Evolutionary conservation across 2,888 invertebrate genomes (phyloP).

Genomic region (Nematopogon swammerdamellus): DNA sequence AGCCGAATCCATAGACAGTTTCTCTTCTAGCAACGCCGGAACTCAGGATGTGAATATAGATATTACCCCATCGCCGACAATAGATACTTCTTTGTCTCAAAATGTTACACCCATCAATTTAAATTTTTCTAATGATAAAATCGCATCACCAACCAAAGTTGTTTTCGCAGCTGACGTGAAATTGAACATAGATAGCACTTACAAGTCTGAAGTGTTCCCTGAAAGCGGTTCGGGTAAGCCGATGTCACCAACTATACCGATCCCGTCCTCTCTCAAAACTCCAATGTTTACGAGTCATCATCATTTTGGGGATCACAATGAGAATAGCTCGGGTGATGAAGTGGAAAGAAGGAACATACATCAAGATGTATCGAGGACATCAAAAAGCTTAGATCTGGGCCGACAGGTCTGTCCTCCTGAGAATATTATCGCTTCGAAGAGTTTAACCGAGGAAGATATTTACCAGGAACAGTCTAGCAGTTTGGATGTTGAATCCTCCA

Average conservation of each 20-base stretch:
- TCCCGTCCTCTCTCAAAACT: conserved; percentile 40
- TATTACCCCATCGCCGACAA: conserved; percentile 31
- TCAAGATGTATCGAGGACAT: conserved; percentile 12
- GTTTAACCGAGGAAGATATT: conserved; percentile 21
- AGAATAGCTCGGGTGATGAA: conserved; percentile 16
- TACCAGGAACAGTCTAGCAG: background rate
- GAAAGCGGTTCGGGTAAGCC: conserved; percentile 12
- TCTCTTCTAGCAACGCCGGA: conserved; percentile 27
- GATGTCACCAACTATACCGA: conserved; percentile 70
- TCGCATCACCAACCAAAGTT: background rate
- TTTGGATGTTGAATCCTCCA: background rate
- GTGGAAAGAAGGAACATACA: conserved; percentile 19
- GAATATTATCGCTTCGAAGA: conserved; percentile 14
- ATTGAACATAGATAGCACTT: background rate
- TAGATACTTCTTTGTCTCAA: background rate
- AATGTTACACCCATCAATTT: background rate
- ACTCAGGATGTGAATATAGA: conserved; percentile 13
- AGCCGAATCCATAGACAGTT: conserved; percentile 39
- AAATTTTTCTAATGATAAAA: background rate
- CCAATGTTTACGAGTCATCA: conserved; percentile 46
- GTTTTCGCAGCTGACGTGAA: background rate
- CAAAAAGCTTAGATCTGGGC: conserved; percentile 25
- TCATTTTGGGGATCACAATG: conserved; percentile 39
- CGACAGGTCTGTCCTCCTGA: conserved; percentile 14
- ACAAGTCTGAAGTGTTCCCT: background rate